Percentiles rank a stretch among this genome's conserved stretches.
These are phyloP conservation scores for Platycercus adscitus DNA, from an alignment of 2,113 vertebrate genomes.

Conservation along the genomic window DNA sequence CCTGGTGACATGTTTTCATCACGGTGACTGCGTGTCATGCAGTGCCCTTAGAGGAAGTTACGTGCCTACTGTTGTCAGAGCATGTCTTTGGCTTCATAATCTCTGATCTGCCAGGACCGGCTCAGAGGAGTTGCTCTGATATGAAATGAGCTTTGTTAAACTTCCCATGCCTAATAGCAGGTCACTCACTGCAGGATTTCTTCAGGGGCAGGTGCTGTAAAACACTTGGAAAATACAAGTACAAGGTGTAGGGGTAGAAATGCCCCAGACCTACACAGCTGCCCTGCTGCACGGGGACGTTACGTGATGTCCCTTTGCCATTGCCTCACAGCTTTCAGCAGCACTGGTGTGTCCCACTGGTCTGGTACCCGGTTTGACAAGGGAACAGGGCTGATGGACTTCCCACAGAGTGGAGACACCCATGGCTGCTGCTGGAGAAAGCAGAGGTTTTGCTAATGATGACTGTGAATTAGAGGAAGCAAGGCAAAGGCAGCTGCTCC, in stretches of 20 bases:
- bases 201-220: not conserved
- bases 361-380: rapidly evolving
- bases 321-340: not conserved
- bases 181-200: not conserved
- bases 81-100: rapidly evolving
- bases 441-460: not conserved
- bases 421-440: not conserved
- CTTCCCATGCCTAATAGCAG: not conserved
- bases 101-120: not conserved
- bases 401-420: not conserved
- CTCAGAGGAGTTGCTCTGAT: not conserved
- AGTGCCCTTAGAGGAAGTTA: not conserved
- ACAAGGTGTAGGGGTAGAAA: not conserved
- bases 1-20: rapidly evolving
- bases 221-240: not conserved
- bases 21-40: rapidly evolving
- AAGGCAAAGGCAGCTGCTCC: not conserved
- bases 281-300: rapidly evolving
- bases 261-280: rapidly evolving
- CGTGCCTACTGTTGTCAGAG: rapidly evolving
- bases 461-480: not conserved
- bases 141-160: slow-evolving; percentile 10
- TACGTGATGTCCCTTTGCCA: rapidly evolving
- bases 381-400: not conserved
- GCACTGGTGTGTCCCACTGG: not conserved